Evolutionary conservation across 2,113 vertebrate species (phyloP).

Genomic region (Catharus bicknelli): DNA sequence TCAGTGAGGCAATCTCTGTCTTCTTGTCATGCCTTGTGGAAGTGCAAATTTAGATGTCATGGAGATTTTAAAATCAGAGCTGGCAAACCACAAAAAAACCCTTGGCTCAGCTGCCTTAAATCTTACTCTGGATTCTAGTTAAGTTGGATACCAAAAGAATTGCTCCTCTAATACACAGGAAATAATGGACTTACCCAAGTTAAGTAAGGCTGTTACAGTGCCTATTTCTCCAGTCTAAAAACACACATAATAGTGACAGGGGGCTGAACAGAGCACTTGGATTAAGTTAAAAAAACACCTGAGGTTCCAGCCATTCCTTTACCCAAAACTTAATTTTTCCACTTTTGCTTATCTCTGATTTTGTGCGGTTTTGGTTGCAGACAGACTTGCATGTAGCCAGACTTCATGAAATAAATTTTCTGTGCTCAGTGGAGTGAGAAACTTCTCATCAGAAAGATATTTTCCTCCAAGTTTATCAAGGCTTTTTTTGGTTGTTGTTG

Average conservation of each 20-base stretch:
- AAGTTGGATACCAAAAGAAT: constrained; percentile 32
- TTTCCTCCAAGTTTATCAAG: background rate
- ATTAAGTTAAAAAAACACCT: constrained; percentile 4
- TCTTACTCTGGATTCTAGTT: constrained; percentile 35
- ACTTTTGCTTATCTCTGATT: constrained; percentile 24
- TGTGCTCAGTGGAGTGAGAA: background rate
- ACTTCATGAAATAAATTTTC: background rate
- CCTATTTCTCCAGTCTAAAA: constrained; percentile 13
- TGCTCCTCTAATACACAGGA: constrained; percentile 22
- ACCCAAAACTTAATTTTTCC: background rate
- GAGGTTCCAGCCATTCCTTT: background rate
- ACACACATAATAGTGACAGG: background rate
- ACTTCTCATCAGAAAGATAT: background rate
- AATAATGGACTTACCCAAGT: constrained; percentile 7
- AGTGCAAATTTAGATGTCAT: constrained; percentile 60
- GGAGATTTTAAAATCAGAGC: constrained; percentile 50
- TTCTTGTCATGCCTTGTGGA: constrained; percentile 47
- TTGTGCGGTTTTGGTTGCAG: background rate
- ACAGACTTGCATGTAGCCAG: accelerated
- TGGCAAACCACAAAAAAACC: constrained; percentile 11
- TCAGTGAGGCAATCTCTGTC: constrained; percentile 31
- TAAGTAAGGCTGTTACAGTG: background rate
- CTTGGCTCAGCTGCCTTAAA: constrained; percentile 45
- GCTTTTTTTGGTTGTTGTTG: background rate
- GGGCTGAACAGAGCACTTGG: background rate